Evolutionary conservation across 2,888 invertebrate species (phyloP), one percentile per base, ranked within the genome.

Genomic region (Noctuana brunneofusca): DNA sequence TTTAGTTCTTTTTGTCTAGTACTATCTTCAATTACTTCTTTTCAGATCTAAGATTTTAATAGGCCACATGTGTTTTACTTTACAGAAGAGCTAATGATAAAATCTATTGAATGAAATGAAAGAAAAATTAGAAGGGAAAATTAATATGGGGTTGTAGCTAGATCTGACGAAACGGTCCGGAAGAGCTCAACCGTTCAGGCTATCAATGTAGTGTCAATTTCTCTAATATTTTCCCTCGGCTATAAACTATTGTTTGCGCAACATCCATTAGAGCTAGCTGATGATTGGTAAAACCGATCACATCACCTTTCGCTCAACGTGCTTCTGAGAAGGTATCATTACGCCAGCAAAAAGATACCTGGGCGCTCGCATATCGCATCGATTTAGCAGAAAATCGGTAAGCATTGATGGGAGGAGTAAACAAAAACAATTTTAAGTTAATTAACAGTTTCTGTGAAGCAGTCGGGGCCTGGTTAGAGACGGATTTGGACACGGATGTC

Each of bases 341-440:
- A 52, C 12, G 18, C 6, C 8, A 12, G 27, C 48, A 38, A 54
- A 62, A 62, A 60, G 38, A 22, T 3, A 38, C 9, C 20, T n/a
- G 18, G 11, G 5, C 11, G 27, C 16, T 53, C 53, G 55, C 12
- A 49, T 49, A 55, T 48, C 55, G 35, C 49, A 55, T 62, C 38
- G 55, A 62, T 62, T 62, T 55, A 62, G 62, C 62, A 62, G 62
- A 62, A 62, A 62, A 62, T 62, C 55, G 62, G 55, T 62, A 62
- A 62, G 55, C 54, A 48, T 46, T 54, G 46, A 53, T 18, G 35
- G 30, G 35, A 16, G 41, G 14, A 32, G 48, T 14, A 32, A 24
- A 58, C 50, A 58, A 58, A 50, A 58, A 62, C 48, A 32, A 54
- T 49, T 49, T 62, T 62, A 55, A 62, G 38, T 62, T 38, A 55